These are phyloP conservation scores for Drosophila mimetica DNA, from an alignment of 2,888 invertebrate genomes.

Conservation along the genomic window DNA sequence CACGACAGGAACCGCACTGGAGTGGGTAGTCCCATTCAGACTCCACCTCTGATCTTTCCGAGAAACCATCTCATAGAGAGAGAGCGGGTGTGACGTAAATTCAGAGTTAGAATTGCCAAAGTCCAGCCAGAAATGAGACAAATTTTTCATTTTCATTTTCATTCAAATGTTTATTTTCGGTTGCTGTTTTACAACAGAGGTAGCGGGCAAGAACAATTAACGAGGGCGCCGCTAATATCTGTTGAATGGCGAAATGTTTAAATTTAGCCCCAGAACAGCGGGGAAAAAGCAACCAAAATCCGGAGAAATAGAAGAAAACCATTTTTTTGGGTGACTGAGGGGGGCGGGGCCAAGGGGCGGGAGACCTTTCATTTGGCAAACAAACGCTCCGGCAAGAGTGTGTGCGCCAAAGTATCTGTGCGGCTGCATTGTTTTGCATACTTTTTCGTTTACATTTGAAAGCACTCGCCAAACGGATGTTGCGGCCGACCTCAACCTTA, in stretches of 20 bases:
- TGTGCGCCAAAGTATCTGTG: conserved; percentile 27
- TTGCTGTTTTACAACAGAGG: conserved; percentile 33
- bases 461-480: conserved; percentile 78
- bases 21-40: neutral
- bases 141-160: conserved; percentile 40
- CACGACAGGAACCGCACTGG: neutral
- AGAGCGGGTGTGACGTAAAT: conserved; percentile 20
- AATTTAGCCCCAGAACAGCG: conserved; percentile 52
- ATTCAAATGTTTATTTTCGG: conserved; percentile 57
- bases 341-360: conserved; percentile 7
- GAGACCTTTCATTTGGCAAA: conserved; percentile 34
- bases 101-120: conserved; percentile 21
- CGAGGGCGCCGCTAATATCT: conserved; percentile 49
- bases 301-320: conserved; percentile 29
- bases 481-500: conserved; percentile 82
- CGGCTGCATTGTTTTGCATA: conserved; percentile 73
- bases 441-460: conserved; percentile 77
- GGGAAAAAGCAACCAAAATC: conserved; percentile 23
- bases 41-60: conserved; percentile 20
- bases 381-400: conserved; percentile 17
- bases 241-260: conserved; percentile 74
- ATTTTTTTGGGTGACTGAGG: too few species aligned
- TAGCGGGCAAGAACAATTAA: conserved; percentile 38
- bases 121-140: conserved; percentile 24
- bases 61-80: neutral